These are phyloP conservation scores for Drosophila tristis DNA, from an alignment of 1,140 invertebrate species.

Conservation along the genomic window DNA sequence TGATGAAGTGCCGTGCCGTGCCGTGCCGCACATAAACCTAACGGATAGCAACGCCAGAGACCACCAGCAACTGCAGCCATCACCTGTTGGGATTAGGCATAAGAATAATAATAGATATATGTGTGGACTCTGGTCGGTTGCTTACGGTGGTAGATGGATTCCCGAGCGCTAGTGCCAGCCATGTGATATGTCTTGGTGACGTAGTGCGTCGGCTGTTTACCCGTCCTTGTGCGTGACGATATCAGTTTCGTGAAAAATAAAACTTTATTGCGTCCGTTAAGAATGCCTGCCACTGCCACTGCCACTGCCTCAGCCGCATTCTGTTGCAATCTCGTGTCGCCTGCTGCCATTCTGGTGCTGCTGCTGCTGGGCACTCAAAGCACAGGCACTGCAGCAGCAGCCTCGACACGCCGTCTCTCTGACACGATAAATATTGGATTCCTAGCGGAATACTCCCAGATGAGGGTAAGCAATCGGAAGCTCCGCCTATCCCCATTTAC, in stretches of 20 bases:
- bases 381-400: not conserved
- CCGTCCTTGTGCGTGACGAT: slow-evolving; percentile 13
- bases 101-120: slow-evolving; percentile 27
- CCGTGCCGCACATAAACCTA: slow-evolving; percentile 10
- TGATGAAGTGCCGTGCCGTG: slow-evolving; percentile 7
- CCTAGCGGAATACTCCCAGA: slow-evolving; percentile 76
- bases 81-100: slow-evolving; percentile 39
- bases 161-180: not conserved
- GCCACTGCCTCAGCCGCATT: slow-evolving; percentile 31
- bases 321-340: slow-evolving; percentile 20
- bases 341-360: slow-evolving; percentile 6
- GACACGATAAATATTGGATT: slow-evolving; percentile 82
- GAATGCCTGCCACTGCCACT: slow-evolving; percentile 16
- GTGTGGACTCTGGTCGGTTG: too few species aligned
- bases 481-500: not conserved
- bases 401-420: slow-evolving; percentile 29
- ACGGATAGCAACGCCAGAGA: not conserved
- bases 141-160: too few species aligned
- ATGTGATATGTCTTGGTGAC: slow-evolving; percentile 18
- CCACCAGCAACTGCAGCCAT: not conserved
- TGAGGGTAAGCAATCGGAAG: slow-evolving; percentile 60
- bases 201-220: slow-evolving; percentile 19
- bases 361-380: slow-evolving; percentile 32
- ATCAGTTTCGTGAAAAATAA: slow-evolving; percentile 59
- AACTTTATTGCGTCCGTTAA: slow-evolving; percentile 60